Base-by-base conservation (phyloP, 2,888 invertebrate species). In the Caenorhabditis zanzibari region DNA sequence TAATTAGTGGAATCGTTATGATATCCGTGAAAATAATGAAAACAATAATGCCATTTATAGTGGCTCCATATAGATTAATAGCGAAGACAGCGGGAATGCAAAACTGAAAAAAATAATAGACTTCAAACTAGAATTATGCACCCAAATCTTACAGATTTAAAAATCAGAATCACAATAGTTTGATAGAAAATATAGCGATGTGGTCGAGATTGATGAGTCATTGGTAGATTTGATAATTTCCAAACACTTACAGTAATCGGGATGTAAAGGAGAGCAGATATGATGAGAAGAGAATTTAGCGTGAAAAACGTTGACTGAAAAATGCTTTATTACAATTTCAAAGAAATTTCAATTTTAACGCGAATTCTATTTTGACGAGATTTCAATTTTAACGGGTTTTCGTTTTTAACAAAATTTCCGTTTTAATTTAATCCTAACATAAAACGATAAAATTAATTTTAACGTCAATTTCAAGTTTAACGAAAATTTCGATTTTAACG, bases 151-250 rank as follows among this genome's bases (percentile, higher is more conserved):
- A 58, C 58, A 28, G 24, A 61, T 41, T 63, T 63, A 10, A 63
- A 47, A 28, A 63, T 44, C 24, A 63, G 22, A 26, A 63, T 63
- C 2, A 38, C 41, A 2, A 63, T 1, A 1, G 28, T 44, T 24
- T 71, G 56, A 28, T 26, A 71, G 44, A 56, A 56, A 7, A 71
- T 71, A 7, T 71, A 71, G 16, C 38, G 56, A 0, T 71, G 58
- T n/a, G 69, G 38, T 6, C 38, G 38, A 12, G 38, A 38, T 38
- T 66, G 49, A 7, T 22, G 14, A 12, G 54, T 35, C 3, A n/a
- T n/a, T 3, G 54, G 14, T 28, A 68, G 7, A 54, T 44, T 56
- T 0, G 69, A n/a, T 14, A 56, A 26, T 44, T 71, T 71, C 56
- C 69, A 41, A 0, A 71, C 44, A 19, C 69, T 71, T 24, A 41